Base-by-base conservation (phyloP, 2,797 vertebrate genomes). In the Pantherophis vulpinus region DNA sequence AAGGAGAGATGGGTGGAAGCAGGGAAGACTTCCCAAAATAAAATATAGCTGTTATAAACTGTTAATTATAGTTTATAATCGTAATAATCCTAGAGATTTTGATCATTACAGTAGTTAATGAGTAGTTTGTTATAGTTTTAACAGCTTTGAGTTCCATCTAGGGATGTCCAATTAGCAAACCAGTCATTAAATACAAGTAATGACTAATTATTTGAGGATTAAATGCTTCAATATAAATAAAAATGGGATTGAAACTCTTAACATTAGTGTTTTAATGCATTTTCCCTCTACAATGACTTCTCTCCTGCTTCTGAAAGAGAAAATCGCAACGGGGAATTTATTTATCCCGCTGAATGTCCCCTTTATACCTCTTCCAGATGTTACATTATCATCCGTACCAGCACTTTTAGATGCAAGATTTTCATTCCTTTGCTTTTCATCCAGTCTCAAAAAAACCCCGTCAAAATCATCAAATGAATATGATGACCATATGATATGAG, bases 171-270 rank as follows among this genome's bases (percentile, higher is more conserved):
- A 97, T 97, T 97, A 97, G 93, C 95, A 98, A 97, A 86, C 91
- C 93, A 96, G 95, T 96, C 94, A 8, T 98, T 98, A 97, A 97
- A 96, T 95, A 97, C 94, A 94, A 96, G 96, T 96, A 97, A 97
- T 96, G 94, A 97, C 96, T 97, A 97, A 97, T 97, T 97, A 97
- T 96, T 96, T 0, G 1, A 96, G 94, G 93, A 97, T 97, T 97
- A 97, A 97, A 97, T 97, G 95, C 94, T 97, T 96, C 97, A 96
- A 95, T 96, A 97, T 95, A 98, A 98, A 97, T 97, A 97, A 97
- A 97, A 97, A 88, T 0, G 5, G 97, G 91, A 97, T 89, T 95
- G 95, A 96, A 95, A 88, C 93, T 94, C 96, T 96, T 97, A 96
- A 96, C 96, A 95, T 95, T 95, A 97, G 95, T 94, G 86, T 0